Evolutionary conservation across 2,888 invertebrate species (phyloP).

Genomic region (Latheticus oryzae): DNA sequence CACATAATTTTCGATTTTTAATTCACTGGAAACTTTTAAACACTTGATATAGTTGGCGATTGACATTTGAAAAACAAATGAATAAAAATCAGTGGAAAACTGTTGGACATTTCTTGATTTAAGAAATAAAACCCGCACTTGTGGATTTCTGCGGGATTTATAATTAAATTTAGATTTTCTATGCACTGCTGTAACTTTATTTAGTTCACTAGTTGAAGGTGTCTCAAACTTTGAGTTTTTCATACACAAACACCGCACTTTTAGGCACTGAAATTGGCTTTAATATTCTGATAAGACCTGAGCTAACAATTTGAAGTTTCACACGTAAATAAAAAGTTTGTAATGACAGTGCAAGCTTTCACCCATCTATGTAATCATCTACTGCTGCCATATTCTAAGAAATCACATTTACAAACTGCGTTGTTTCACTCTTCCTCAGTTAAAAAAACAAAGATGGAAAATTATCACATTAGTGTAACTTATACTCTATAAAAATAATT

Average conservation of each 20-base stretch:
- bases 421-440: slow-evolving; percentile 27
- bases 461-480: slow-evolving; percentile 5
- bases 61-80: slow-evolving; percentile 4
- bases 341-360: slow-evolving; percentile 59
- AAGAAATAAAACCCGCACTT: slow-evolving; percentile 35
- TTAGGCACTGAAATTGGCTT: slow-evolving; percentile 24
- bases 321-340: slow-evolving; percentile 58
- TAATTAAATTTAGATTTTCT: slow-evolving; percentile 51
- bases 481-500: neutral
- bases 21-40: slow-evolving; percentile 16
- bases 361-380: slow-evolving; percentile 48
- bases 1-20: slow-evolving; percentile 53
- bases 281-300: slow-evolving; percentile 4
- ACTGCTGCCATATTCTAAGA: slow-evolving; percentile 54
- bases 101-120: slow-evolving; percentile 15
- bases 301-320: slow-evolving; percentile 49
- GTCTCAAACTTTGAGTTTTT: slow-evolving; percentile 1
- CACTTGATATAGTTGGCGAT: slow-evolving; percentile 7
- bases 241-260: slow-evolving; percentile 2
- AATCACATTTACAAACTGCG: slow-evolving; percentile 1
- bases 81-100: slow-evolving; percentile 1
- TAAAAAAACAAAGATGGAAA: slow-evolving; percentile 1
- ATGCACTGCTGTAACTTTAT: slow-evolving; percentile 45
- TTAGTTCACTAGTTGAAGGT: too few species aligned
- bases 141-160: slow-evolving; percentile 37